Conservation (phyloP, 2,797 vertebrate species). For the Crocidura indochinensis region DNA sequence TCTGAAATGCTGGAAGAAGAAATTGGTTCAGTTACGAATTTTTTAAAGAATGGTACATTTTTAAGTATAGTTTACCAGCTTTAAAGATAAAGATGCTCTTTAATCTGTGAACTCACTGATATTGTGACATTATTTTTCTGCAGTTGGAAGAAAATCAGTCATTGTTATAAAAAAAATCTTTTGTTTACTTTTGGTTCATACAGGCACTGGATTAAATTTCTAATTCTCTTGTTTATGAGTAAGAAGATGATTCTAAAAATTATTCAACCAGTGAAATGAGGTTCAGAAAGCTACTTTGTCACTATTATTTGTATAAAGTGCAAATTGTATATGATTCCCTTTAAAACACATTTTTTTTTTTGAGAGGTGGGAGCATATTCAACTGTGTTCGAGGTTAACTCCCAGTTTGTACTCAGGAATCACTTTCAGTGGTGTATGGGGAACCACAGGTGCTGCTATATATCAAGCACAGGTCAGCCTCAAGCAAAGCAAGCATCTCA, state of each 20-base stretch:
- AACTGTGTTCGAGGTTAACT: too few relatives aligned
- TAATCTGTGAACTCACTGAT: background rate
- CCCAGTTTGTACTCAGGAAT: background rate
- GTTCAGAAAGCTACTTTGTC: constrained; percentile 34
- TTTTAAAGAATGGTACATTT: constrained; percentile 49
- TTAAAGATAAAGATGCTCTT: background rate
- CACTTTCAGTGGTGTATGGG: too few relatives aligned
- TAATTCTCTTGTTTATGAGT: constrained; percentile 29
- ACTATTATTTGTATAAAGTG: background rate
- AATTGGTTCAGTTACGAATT: constrained; percentile 44
- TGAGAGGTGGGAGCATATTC: background rate
- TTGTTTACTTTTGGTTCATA: constrained; percentile 19
- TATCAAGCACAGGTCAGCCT: too few relatives aligned
- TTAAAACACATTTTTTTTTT: constrained; percentile 34
- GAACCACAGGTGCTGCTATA: too few relatives aligned
- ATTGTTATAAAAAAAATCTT: constrained; percentile 29
- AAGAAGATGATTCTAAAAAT: constrained; percentile 62
- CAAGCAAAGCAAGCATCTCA: too few relatives aligned
- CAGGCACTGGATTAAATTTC: background rate
- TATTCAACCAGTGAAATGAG: constrained; percentile 41
- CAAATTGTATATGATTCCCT: background rate
- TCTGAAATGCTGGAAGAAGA: constrained; percentile 58
- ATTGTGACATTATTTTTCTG: background rate
- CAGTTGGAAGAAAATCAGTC: background rate
- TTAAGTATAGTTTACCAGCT: background rate